A percentile compares a stretch with the other conserved stretches of the same genome.
Conservation (phyloP, 2,888 invertebrate genomes). For the Pristionchus japonicus region DNA sequence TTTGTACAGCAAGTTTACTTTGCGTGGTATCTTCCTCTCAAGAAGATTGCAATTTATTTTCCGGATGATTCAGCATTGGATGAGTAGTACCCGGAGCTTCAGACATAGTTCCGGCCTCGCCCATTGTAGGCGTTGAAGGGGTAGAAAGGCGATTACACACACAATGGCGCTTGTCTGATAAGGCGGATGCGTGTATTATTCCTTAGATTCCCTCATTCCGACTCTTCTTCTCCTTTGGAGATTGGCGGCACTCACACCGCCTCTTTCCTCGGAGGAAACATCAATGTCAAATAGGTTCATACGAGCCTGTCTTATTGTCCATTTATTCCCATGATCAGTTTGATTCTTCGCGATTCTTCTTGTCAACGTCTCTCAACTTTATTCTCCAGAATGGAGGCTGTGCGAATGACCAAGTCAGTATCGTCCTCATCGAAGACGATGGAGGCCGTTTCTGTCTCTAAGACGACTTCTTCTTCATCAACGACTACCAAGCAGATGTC, state of each 20-base stretch:
- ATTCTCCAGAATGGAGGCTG: neutral
- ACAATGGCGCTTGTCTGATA: slow-evolving; percentile 6
- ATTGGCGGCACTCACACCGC: neutral
- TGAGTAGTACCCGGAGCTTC: slow-evolving; percentile 5
- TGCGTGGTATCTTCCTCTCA: neutral
- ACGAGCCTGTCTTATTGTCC: too few species aligned
- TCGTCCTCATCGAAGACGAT: slow-evolving; percentile 12
- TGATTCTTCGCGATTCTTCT: neutral
- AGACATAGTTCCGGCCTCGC: slow-evolving; percentile 8
- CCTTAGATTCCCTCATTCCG: neutral
- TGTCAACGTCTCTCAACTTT: neutral
- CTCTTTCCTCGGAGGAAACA: too few species aligned
- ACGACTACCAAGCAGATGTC: neutral
- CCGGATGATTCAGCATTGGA: neutral
- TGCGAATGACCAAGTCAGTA: neutral
- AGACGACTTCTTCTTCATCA: neutral
- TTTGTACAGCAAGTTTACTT: neutral
- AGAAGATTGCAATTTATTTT: neutral
- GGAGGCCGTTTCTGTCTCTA: neutral
- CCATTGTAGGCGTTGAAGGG: slow-evolving; percentile 5
- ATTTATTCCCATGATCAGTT: too few species aligned
- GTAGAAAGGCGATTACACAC: neutral
- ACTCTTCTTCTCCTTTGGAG: neutral
- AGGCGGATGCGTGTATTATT: slow-evolving; percentile 19
- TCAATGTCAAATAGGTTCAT: too few species aligned